These are phyloP conservation scores for Zaprionus capensis DNA, from an alignment of 1,140 invertebrate species.

Conservation along the genomic window DNA sequence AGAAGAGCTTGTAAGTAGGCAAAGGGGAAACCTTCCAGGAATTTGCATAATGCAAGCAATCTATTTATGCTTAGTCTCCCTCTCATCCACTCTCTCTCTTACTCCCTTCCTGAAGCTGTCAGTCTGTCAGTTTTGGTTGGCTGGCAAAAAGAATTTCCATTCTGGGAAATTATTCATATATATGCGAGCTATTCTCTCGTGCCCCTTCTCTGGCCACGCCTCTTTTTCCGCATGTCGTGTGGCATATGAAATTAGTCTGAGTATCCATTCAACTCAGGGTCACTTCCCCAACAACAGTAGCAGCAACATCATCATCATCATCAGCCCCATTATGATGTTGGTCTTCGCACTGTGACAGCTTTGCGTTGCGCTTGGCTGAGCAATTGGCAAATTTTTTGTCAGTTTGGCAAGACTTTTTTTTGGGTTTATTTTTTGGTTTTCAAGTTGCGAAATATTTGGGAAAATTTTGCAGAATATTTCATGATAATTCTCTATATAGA, in stretches of 20 bases:
- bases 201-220: slow-evolving; percentile 4
- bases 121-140: slow-evolving; percentile 54
- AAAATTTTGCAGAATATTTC: slow-evolving; percentile 4
- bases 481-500: background rate
- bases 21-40: background rate
- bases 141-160: slow-evolving; percentile 54
- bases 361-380: slow-evolving; percentile 33
- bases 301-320: slow-evolving; percentile 10
- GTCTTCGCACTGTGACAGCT: slow-evolving; percentile 13
- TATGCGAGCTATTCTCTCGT: slow-evolving; percentile 39
- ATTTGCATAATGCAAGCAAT: background rate
- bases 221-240: background rate
- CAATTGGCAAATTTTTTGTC: slow-evolving; percentile 28
- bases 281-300: slow-evolving; percentile 16
- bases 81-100: background rate
- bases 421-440: background rate
- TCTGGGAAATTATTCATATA: slow-evolving; percentile 46
- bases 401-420: slow-evolving; percentile 2
- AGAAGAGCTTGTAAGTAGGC: slow-evolving; percentile 83
- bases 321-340: slow-evolving; percentile 13
- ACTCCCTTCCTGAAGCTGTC: slow-evolving; percentile 29
- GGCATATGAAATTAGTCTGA: slow-evolving; percentile 45
- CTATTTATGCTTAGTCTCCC: background rate
- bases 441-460: background rate
- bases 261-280: slow-evolving; percentile 32